phyloP scores from a whole-genome alignment of 2,797 vertebrate species.

The Anisognathus igniventris region DNA sequence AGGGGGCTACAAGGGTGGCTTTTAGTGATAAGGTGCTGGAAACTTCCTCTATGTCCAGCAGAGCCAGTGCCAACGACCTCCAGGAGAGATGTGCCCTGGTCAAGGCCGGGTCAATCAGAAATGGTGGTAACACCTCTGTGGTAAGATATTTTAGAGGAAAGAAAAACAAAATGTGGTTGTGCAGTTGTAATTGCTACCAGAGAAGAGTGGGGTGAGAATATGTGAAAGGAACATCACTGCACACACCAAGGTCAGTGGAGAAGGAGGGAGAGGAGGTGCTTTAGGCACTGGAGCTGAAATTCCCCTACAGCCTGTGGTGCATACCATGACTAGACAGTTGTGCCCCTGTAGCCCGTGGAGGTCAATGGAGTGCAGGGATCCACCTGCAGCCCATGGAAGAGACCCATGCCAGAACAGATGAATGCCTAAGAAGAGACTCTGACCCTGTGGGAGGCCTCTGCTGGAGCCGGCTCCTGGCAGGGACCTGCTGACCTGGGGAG shows the following conservation, averaged over 20 bases:
- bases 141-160: not conserved
- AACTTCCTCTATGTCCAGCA: not conserved
- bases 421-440: not conserved
- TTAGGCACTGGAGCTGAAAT: not conserved
- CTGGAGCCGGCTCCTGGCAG: not conserved
- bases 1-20: not conserved
- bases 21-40: not conserved
- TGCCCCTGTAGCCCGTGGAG: not conserved
- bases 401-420: accelerated
- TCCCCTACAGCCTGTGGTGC: accelerated
- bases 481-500: not conserved
- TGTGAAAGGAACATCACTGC: not conserved
- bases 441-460: too few species aligned
- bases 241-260: not conserved
- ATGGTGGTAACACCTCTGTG: not conserved
- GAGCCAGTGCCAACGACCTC: not conserved
- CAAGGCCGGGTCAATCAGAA: not conserved
- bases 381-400: not conserved
- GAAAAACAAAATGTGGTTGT: not conserved
- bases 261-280: not conserved
- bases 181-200: not conserved
- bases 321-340: not conserved
- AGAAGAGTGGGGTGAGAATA: not conserved
- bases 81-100: too few species aligned
- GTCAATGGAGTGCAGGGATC: accelerated